Evolutionary conservation across 2,888 invertebrate species (phyloP).

Genomic region (Phalangium opilio): DNA sequence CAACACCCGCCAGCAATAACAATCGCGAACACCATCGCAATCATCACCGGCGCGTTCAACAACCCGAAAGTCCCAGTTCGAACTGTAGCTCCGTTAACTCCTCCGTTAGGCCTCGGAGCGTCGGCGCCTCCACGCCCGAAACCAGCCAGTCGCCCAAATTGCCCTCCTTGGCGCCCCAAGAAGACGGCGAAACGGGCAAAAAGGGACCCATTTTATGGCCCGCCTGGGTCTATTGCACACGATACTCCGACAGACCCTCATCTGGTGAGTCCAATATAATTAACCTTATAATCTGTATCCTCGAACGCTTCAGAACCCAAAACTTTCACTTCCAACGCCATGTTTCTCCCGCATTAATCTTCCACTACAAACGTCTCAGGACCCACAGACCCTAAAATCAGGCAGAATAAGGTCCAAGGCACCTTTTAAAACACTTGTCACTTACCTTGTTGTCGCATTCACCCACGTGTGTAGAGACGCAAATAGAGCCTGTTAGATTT

Average conservation of each 20-base stretch:
- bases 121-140: not conserved
- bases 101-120: not conserved
- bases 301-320: too few species aligned
- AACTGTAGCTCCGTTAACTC: not conserved
- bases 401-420: too few species aligned
- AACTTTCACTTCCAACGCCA: too few species aligned
- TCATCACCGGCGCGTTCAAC: constrained; percentile 1
- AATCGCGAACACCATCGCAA: constrained; percentile 3
- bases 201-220: constrained; percentile 42
- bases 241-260: constrained; percentile 51
- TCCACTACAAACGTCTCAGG: too few species aligned
- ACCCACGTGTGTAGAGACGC: too few species aligned
- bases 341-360: too few species aligned
- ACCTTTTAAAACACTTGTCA: too few species aligned
- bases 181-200: not conserved
- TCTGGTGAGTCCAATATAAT: constrained; percentile 31
- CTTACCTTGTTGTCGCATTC: too few species aligned
- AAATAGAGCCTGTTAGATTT: too few species aligned
- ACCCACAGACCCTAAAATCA: too few species aligned
- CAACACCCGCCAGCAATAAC: constrained; percentile 5
- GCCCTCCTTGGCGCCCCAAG: constrained; percentile 2
- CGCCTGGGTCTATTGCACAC: constrained; percentile 94
- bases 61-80: constrained; percentile 5
- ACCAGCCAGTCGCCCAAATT: constrained; percentile 3
- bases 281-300: too few species aligned